Evolutionary conservation across 2,797 vertebrate species (phyloP), one percentile per base, ranked within the genome.

Genomic region (Brachyalestes nurse): DNA sequence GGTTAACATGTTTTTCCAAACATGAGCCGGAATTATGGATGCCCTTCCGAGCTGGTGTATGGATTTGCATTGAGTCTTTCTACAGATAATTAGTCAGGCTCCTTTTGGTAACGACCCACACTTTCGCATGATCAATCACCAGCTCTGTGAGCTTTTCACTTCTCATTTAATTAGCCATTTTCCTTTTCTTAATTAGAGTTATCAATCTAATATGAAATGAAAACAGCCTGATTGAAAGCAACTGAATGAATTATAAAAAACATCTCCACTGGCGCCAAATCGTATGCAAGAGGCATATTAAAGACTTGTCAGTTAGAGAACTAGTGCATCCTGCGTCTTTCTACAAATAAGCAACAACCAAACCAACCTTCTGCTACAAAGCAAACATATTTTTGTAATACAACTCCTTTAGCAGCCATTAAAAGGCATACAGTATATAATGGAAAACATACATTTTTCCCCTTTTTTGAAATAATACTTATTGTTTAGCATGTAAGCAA

Each of bases 181-280:
- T 80, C 80, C 21, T 82, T 58, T 82, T 55, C 65, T 61, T 85
- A 85, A 87, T 87, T 84, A 86, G 73, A 84, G 84, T 79, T 84
- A 84, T 87, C 75, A 85, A 87, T 87, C 80, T 82, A 72, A 76
- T 65, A 72, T 76, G 16, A 78, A 82, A 78, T 80, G 51, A 84
- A 82, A 82, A 77, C 75, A 67, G 79, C 73, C 67, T 65, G 82
- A 82, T 72, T 82, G 77, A 85, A 80, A 70, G 34, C 66, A 78
- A 57, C 49, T 1, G 14, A 51, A 78, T 65, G 65, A 80, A 87
- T 72, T 80, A 67, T 78, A 66, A 76, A 75, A 78, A 47, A 61
- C 65, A 66, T 80, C 80, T 77, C 57, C 34, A 74, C 51, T 45
- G 6, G 72, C 67, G 23, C 60, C 65, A 72, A 78, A 79, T 79